Evolutionary conservation across 2,888 invertebrate genomes (phyloP), one percentile per base, ranked within the genome.

Genomic region (Empis livida): DNA sequence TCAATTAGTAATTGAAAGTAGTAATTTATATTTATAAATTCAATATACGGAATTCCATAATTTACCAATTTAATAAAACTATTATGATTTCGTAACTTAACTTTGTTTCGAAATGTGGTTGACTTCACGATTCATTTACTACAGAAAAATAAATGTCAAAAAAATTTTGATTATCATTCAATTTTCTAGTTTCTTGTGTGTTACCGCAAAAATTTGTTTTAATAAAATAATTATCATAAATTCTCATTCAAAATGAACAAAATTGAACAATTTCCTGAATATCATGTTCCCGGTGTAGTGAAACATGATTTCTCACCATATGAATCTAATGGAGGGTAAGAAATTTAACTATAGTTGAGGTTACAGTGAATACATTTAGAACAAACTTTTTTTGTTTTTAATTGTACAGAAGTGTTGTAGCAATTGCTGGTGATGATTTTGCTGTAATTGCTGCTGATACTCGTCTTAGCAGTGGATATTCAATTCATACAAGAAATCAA

Each of bases 401-500:
- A 38, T 48, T 43, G 37, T 72, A 47, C 60, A 97, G 97, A 59
- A 94, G 93, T 62, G 80, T 94, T 47, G 86, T 96, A 43, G 97
- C 96, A 20, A 85, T 99, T 58, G 92, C 92, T 63, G 99, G 99
- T 20, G 86, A 92, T 40, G 91, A 96, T 67, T 99, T 86, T 68
- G 91, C 85, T 15, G 80, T 99, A 20, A 85, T 99, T 63, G 99
- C 92, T 6, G 91, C 93, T 1, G 99, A 99, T 64, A 94, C 92
- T 1, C 84, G 97, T 55, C 76, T 97, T 39, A 91, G 89, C 66
- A 79, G 87, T 51, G 95, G 94, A 1, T 95, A 85, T 68, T 82
- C 84, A 5, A 95, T 96, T 61, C 86, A 89, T 60, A 87, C 92
- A 0, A 77, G 95, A 37, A 80, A 90, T 48, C 89, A 91, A 63